Conservation (phyloP, 2,113 vertebrate genomes). For the Gnathonemus longibarbis region DNA sequence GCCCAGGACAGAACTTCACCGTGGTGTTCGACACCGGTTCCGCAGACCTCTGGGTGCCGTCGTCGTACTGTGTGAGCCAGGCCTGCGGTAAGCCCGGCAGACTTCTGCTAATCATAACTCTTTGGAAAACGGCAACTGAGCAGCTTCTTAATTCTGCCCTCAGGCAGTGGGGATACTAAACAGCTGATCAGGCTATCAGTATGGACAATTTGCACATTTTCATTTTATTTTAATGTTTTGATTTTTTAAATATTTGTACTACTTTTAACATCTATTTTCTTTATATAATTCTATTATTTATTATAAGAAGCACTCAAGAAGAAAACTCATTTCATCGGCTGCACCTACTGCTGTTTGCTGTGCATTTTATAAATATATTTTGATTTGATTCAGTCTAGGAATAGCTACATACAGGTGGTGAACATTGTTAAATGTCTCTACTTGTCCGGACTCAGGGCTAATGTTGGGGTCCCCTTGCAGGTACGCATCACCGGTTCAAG, state of each 20-base stretch:
- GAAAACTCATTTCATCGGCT: neutral
- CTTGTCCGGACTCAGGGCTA: neutral
- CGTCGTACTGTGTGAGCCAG: slow-evolving; percentile 69
- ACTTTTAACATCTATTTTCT: neutral
- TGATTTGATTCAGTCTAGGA: neutral
- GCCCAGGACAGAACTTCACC: slow-evolving; percentile 67
- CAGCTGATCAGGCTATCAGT: neutral
- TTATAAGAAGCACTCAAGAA: neutral
- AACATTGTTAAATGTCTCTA: neutral
- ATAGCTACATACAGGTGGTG: neutral
- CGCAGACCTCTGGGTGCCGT: slow-evolving; percentile 78
- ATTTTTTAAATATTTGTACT: neutral
- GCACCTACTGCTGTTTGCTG: neutral
- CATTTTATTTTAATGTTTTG: neutral
- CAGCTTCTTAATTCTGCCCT: neutral
- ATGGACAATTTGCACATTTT: neutral
- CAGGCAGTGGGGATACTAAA: neutral
- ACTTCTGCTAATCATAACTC: neutral
- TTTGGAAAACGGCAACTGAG: neutral
- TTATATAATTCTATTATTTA: neutral
- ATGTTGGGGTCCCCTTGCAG: slow-evolving; percentile 35
- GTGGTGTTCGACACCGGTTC: slow-evolving; percentile 79
- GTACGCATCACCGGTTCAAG: slow-evolving; percentile 53
- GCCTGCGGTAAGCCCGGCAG: slow-evolving; percentile 60
- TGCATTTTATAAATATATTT: neutral